Evolutionary conservation across 2,888 invertebrate species (phyloP).

Genomic region (Himalopsyche japonica): DNA sequence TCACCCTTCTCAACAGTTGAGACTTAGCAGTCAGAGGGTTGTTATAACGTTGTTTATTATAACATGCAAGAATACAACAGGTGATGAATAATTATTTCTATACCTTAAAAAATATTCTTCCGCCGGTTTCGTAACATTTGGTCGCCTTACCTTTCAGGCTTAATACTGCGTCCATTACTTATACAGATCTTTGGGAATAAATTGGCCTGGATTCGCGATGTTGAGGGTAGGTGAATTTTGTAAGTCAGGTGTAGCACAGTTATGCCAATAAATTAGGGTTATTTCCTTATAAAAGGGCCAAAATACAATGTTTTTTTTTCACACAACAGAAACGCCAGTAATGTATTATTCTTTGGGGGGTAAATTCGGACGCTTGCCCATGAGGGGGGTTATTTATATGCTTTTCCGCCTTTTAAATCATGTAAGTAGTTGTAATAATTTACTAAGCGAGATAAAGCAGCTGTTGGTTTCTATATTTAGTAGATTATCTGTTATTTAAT

Average conservation of each 20-base stretch:
- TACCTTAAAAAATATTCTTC: neutral
- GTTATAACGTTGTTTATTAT: too few species aligned
- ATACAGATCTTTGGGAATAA: neutral
- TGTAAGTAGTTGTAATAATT: neutral
- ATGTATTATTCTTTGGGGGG: neutral
- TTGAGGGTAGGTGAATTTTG: neutral
- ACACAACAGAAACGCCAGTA: neutral
- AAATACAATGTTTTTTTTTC: neutral
- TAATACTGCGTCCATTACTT: neutral
- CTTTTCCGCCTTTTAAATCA: neutral
- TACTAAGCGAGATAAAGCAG: neutral
- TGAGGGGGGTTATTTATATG: neutral
- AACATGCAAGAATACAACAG: too few species aligned
- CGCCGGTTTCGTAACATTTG: neutral
- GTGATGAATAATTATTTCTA: too few species aligned
- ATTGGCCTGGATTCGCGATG: neutral
- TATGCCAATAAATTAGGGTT: neutral
- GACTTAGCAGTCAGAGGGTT: too few species aligned
- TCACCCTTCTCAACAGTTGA: too few species aligned
- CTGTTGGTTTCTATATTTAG: too few species aligned
- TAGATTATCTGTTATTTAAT: too few species aligned
- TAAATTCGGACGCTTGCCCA: neutral
- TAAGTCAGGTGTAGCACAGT: neutral
- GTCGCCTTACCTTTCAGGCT: neutral
- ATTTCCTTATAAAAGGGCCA: neutral